phyloP scores from a whole-genome alignment of 2,113 vertebrate genomes.

The Sakesphorus luctuosus region DNA sequence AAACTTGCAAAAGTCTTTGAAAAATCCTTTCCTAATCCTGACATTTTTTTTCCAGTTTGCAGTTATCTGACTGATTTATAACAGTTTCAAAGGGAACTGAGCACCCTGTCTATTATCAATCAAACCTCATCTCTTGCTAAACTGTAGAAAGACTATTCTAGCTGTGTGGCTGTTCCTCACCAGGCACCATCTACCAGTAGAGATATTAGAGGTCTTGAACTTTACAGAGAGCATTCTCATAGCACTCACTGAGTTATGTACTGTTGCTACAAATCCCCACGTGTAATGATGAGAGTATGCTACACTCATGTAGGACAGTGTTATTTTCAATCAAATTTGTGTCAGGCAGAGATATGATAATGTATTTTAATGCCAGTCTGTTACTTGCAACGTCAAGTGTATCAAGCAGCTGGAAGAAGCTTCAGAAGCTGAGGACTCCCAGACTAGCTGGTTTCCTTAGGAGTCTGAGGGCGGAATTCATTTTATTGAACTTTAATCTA shows the following conservation, averaged over 20 bases:
- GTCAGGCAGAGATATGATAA: neutral
- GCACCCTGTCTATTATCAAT: neutral
- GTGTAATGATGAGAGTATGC: neutral
- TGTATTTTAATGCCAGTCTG: neutral
- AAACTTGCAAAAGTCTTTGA: neutral
- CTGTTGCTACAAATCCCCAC: neutral
- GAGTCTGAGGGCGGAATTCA: neutral
- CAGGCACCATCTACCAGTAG: neutral
- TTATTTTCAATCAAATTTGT: neutral
- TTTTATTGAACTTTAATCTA: neutral
- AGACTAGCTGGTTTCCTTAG: neutral
- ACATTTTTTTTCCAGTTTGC: neutral
- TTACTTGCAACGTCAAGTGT: neutral
- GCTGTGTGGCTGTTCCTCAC: neutral
- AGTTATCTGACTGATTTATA: constrained; percentile 1
- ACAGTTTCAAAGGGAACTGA: constrained; percentile 30
- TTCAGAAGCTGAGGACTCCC: neutral
- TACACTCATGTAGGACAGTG: neutral
- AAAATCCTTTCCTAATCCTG: neutral
- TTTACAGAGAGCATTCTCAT: neutral
- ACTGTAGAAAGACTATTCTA: neutral
- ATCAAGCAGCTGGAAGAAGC: neutral
- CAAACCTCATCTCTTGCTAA: constrained; percentile 1
- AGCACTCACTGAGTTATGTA: neutral
- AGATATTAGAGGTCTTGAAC: constrained; percentile 37